Conservation (phyloP, 2,888 invertebrate species). For the Leucophenga montana region DNA sequence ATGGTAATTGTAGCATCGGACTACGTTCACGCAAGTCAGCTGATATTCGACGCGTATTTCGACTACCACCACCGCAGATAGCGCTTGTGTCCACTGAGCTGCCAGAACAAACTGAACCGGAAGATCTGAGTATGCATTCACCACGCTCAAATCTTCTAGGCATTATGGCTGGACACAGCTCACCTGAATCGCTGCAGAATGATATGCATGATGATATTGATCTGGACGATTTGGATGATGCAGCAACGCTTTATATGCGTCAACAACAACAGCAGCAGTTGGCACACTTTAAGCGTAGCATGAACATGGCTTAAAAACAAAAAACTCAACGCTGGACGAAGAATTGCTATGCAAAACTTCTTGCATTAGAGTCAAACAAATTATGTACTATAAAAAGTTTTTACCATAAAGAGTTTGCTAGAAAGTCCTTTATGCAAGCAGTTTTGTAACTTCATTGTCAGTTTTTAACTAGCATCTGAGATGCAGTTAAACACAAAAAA, state of each 20-base stretch:
- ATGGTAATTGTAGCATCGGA: constrained; percentile 54
- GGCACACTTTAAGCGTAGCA: constrained; percentile 45
- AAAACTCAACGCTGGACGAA: no score
- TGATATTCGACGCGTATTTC: constrained; percentile 75
- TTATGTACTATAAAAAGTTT: no score
- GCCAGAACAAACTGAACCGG: constrained; percentile 93
- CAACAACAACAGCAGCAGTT: constrained; percentile 56
- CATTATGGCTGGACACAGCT: constrained; percentile 13
- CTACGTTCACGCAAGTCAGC: constrained; percentile 74
- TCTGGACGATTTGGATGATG: constrained; percentile 75
- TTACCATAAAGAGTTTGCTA: constrained; percentile 44
- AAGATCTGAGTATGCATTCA: constrained; percentile 85
- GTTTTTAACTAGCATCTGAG: constrained; percentile 46
- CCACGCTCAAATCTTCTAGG: constrained; percentile 65
- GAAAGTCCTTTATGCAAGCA: neutral
- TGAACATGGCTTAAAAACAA: constrained; percentile 42
- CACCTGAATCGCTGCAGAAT: constrained; percentile 14
- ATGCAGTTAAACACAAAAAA: constrained; percentile 47
- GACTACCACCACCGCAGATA: constrained; percentile 73
- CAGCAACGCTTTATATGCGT: constrained; percentile 75
- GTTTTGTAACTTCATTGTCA: neutral
- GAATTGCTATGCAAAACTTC: no score
- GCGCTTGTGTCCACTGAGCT: constrained; percentile 70
- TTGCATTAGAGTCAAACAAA: no score
- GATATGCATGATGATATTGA: constrained; percentile 74